Percentiles rank a stretch among this genome's conserved stretches.
phyloP scores from a whole-genome alignment of 2,888 invertebrate genomes.

The Microchrysa polita region DNA sequence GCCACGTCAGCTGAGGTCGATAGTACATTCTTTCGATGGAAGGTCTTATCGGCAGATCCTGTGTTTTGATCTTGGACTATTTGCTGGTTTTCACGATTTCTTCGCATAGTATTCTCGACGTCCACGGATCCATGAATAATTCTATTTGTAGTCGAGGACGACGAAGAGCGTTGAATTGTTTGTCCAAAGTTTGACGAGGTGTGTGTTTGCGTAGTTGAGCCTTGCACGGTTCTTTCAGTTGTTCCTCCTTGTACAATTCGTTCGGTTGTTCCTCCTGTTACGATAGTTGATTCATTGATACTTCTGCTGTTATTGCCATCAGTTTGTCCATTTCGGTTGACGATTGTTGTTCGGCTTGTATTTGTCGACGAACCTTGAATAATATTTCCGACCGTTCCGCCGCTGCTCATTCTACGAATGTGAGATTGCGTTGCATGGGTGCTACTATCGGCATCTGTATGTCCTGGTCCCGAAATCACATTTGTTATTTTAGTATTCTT shows the following conservation, averaged over 20 bases:
- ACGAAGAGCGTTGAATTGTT: constrained; percentile 29
- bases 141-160: constrained; percentile 25
- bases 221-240: too few relatives aligned
- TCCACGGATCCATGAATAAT: constrained; percentile 25
- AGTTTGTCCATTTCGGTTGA: neutral
- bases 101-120: constrained; percentile 41
- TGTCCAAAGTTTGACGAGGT: neutral
- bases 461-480: neutral
- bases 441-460: neutral
- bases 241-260: constrained; percentile 23
- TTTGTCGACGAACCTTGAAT: constrained; percentile 30
- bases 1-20: constrained; percentile 78
- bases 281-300: neutral
- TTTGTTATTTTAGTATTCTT: too few relatives aligned
- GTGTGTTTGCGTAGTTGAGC: constrained; percentile 9
- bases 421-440: neutral
- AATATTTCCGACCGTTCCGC: constrained; percentile 14
- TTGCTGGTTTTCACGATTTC: constrained; percentile 51
- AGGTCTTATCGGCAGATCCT: constrained; percentile 17
- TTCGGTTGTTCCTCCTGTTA: constrained; percentile 14
- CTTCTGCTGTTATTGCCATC: constrained; percentile 19
- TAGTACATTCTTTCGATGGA: constrained; percentile 78
- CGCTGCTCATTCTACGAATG: neutral
- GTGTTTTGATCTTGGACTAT: constrained; percentile 61
- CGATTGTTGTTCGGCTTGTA: neutral